These are phyloP conservation scores for Tenrec ecaudatus DNA, from an alignment of 2,113 vertebrate genomes.

Conservation along the genomic window DNA sequence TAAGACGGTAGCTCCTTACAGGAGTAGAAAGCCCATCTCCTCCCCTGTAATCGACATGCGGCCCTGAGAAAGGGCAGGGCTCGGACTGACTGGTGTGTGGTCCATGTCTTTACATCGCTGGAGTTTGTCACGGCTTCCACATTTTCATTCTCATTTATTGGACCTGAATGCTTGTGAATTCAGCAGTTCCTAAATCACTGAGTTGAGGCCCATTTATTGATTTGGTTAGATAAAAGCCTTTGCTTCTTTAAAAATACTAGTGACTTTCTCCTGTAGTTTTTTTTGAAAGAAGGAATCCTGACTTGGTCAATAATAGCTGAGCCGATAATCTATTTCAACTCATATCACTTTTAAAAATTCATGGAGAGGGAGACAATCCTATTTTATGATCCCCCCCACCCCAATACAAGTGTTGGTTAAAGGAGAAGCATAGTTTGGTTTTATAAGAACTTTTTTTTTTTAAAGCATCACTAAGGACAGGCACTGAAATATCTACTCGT, in stretches of 20 bases:
- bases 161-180: neutral
- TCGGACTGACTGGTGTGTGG: too few species aligned
- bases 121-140: conserved; percentile 29
- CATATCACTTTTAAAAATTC: too few species aligned
- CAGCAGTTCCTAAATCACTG: conserved; percentile 12
- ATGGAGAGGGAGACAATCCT: too few species aligned
- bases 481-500: neutral
- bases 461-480: neutral
- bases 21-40: too few species aligned
- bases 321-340: too few species aligned
- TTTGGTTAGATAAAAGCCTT: conserved; percentile 46
- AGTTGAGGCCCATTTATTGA: conserved; percentile 8
- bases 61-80: too few species aligned
- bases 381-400: too few species aligned
- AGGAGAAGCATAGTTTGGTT: neutral
- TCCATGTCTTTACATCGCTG: neutral
- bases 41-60: too few species aligned
- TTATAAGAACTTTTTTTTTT: conserved; percentile 8
- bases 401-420: neutral
- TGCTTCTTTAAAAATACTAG: neutral
- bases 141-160: conserved; percentile 15
- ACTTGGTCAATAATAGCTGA: neutral
- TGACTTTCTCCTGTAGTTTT: neutral
- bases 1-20: too few species aligned
- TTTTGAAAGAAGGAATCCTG: neutral